These are phyloP conservation scores for Coracias cyanogaster DNA, from an alignment of 2,797 vertebrate genomes.

Conservation along the genomic window DNA sequence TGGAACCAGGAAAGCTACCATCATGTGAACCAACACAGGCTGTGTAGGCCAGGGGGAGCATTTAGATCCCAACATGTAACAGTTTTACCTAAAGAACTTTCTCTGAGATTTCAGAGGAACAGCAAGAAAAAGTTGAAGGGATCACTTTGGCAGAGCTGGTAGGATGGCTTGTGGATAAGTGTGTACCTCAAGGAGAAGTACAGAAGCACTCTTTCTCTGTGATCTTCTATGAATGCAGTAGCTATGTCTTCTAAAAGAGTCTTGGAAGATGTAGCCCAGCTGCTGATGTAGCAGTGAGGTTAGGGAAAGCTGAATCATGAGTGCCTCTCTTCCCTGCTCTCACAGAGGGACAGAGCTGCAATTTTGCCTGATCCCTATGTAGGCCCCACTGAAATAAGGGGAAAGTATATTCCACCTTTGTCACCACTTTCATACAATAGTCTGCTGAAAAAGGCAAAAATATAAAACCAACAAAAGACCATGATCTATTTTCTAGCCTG, in stretches of 20 bases:
- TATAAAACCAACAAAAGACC: background rate
- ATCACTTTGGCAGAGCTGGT: background rate
- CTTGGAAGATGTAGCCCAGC: background rate
- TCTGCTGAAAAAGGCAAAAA: background rate
- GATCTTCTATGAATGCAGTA: background rate
- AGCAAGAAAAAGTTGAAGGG: background rate
- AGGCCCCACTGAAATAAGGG: background rate
- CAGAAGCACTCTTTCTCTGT: background rate
- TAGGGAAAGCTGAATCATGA: background rate
- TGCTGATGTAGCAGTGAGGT: background rate
- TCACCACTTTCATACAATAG: background rate
- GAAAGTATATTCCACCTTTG: background rate
- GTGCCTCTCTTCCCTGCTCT: background rate
- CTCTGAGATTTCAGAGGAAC: background rate
- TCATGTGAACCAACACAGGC: background rate
- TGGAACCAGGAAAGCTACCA: background rate
- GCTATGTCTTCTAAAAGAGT: background rate
- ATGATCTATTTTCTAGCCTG: background rate
- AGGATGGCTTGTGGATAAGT: background rate
- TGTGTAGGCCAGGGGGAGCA: background rate
- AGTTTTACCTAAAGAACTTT: background rate
- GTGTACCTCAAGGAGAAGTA: rapidly evolving
- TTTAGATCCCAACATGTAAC: background rate
- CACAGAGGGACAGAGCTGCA: background rate
- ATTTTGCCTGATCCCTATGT: background rate